phyloP scores from a whole-genome alignment of 1,140 invertebrate species.

The Cydia amplana region DNA sequence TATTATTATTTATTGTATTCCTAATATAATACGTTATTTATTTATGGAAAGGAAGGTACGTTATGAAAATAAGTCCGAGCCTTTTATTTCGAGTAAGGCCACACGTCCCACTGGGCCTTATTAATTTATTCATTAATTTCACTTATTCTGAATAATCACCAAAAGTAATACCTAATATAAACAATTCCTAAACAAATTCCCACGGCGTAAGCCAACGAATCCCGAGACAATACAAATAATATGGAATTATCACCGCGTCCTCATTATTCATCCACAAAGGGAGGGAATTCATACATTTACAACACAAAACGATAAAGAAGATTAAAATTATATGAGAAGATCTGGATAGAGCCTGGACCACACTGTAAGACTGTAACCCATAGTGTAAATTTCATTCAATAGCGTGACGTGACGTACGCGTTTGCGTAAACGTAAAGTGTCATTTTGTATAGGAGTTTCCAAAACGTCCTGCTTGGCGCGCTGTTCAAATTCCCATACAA shows the following conservation, averaged over 20 bases:
- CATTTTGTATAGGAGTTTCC: too few relatives aligned
- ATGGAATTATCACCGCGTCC: constrained; percentile 19
- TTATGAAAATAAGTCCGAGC: too few relatives aligned
- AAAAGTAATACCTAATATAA: neutral
- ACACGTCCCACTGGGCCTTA: neutral
- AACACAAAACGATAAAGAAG: constrained; percentile 52
- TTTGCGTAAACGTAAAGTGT: too few relatives aligned
- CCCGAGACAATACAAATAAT: neutral
- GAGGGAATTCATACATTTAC: constrained; percentile 33
- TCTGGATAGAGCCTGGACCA: constrained; percentile 23
- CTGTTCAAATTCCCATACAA: too few relatives aligned
- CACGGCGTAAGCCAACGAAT: constrained; percentile 3
- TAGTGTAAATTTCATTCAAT: too few relatives aligned
- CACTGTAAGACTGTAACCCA: too few relatives aligned
- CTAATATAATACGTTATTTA: too few relatives aligned
- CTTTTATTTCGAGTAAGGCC: too few relatives aligned
- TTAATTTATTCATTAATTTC: neutral
- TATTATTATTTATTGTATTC: too few relatives aligned
- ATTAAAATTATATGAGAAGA: constrained; percentile 60
- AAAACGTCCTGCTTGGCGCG: too few relatives aligned
- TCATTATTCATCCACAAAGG: constrained; percentile 23
- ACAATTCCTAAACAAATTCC: neutral
- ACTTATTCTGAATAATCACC: neutral
- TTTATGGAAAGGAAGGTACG: too few relatives aligned
- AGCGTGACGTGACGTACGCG: too few relatives aligned